A percentile compares a stretch with the other conserved stretches of the same genome.
phyloP scores from a whole-genome alignment of 1,140 invertebrate species.

The Bombus balteatus region DNA sequence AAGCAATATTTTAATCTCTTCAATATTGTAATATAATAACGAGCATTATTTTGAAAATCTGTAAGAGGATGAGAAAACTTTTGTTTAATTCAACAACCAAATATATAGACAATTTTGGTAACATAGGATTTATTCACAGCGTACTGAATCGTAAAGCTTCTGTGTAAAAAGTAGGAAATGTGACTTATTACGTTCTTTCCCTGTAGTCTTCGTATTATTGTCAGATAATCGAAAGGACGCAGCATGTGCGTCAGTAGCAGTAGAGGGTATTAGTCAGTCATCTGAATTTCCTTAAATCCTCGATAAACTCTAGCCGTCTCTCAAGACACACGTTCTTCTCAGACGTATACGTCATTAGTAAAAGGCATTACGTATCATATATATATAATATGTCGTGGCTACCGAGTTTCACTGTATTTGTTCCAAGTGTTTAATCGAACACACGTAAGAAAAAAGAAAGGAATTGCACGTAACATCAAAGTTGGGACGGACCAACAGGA shows the following conservation, averaged over 20 bases:
- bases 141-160: no score
- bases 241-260: background rate
- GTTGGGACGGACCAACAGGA: constrained; percentile 74
- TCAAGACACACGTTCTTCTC: constrained; percentile 36
- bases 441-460: constrained; percentile 40
- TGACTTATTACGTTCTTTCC: background rate
- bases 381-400: background rate
- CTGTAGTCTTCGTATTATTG: background rate
- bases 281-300: background rate
- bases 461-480: constrained; percentile 77
- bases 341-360: constrained; percentile 7
- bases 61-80: no score
- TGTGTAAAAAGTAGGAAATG: no score
- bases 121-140: background rate
- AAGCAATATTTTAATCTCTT: no score
- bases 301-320: constrained; percentile 47
- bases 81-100: no score
- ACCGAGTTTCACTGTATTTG: constrained; percentile 25
- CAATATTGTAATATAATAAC: no score
- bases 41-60: no score
- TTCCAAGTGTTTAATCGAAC: constrained; percentile 40
- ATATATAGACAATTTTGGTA: background rate
- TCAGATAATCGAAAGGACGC: background rate
- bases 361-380: background rate
- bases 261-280: background rate